Evolutionary conservation across 1,140 invertebrate genomes (phyloP).

Genomic region (Drosophila erecta): DNA sequence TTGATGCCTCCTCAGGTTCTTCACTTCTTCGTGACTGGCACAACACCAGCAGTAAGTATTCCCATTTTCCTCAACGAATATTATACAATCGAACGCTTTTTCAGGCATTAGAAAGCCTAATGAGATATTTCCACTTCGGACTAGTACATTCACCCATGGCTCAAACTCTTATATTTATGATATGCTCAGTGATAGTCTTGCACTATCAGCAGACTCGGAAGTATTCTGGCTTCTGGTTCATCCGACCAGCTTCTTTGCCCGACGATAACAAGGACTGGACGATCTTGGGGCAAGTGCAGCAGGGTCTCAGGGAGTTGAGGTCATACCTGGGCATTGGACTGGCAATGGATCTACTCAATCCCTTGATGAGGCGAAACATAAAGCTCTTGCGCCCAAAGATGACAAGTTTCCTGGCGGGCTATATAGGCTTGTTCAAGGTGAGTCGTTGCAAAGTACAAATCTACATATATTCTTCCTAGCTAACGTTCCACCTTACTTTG

Average conservation of each 20-base stretch:
- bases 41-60: constrained; percentile 42
- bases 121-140: constrained; percentile 31
- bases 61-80: accelerated
- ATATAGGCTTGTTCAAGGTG: constrained; percentile 48
- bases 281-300: neutral
- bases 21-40: constrained; percentile 44
- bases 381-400: constrained; percentile 24
- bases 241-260: constrained; percentile 30
- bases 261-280: constrained; percentile 22
- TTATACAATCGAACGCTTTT: constrained; percentile 1
- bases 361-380: constrained; percentile 1
- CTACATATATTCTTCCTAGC: neutral
- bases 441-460: neutral
- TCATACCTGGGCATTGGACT: constrained; percentile 53
- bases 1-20: constrained; percentile 34
- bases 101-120: constrained; percentile 40
- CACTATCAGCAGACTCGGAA: constrained; percentile 28
- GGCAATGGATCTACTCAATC: constrained; percentile 38
- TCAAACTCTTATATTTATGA: constrained; percentile 58
- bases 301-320: constrained; percentile 26
- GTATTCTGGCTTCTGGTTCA: constrained; percentile 64
- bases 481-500: neutral
- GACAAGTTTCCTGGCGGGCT: constrained; percentile 44
- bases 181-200: constrained; percentile 44
- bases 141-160: constrained; percentile 34